These are phyloP conservation scores for Pharmacophagus antenor DNA, from an alignment of 2,888 invertebrate genomes.

Conservation along the genomic window DNA sequence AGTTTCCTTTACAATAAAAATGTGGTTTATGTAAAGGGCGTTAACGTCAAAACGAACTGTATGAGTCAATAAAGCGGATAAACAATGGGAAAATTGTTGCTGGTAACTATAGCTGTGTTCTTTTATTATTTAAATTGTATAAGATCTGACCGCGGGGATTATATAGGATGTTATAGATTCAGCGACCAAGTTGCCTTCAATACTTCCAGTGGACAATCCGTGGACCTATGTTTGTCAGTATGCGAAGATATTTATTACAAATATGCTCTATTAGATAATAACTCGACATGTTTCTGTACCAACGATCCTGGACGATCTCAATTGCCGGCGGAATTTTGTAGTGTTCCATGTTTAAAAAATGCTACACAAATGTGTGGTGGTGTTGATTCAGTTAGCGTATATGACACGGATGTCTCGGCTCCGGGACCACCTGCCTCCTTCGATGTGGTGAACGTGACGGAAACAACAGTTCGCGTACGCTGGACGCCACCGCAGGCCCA, in stretches of 20 bases:
- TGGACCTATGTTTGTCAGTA: constrained; percentile 69
- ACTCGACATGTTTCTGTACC: constrained; percentile 71
- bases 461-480: constrained; percentile 81
- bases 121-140: constrained; percentile 32
- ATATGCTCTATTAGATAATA: constrained; percentile 68
- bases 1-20: constrained; percentile 5
- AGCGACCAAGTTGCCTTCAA: constrained; percentile 58
- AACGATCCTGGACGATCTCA: constrained; percentile 67
- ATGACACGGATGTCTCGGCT: constrained; percentile 83
- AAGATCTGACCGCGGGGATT: constrained; percentile 63
- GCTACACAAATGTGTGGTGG: constrained; percentile 85
- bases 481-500: constrained; percentile 82
- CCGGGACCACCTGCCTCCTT: constrained; percentile 87
- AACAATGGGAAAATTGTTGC: constrained; percentile 58
- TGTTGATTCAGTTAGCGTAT: constrained; percentile 83
- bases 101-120: constrained; percentile 39
- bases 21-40: constrained; percentile 24
- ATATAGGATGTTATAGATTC: constrained; percentile 66
- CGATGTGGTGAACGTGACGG: constrained; percentile 80
- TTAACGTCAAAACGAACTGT: constrained; percentile 32
- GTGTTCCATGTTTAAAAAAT: constrained; percentile 82
- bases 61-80: constrained; percentile 47
- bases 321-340: constrained; percentile 71
- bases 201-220: constrained; percentile 72
- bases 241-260: constrained; percentile 73